Evolutionary conservation across 1,140 invertebrate genomes (phyloP), one percentile per base, ranked within the genome.

Genomic region (Heliconius hewitsoni): DNA sequence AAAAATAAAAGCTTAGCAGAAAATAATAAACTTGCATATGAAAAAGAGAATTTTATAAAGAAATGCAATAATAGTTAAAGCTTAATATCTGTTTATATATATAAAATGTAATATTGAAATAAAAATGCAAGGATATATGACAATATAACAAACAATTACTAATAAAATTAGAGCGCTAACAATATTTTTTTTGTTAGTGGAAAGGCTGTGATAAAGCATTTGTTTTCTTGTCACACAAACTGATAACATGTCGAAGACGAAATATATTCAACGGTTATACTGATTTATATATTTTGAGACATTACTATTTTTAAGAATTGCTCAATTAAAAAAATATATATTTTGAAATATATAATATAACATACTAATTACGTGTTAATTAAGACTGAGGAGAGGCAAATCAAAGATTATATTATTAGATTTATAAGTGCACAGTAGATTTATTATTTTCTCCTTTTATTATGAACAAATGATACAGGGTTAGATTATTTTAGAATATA

Each of bases 11-110:
- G 77, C 71, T 78, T 90, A 70, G 81, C 84, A 5, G 88, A 87
- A 30, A 93, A 91, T 77, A 89, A 87, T 80, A 85, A 93, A 70
- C 85, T 91, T 52, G 70, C 78, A 0, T 93, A 91, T 39, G 90
- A 95, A 84, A 93, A 89, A 71, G 90, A 93, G 80, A 79, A 82
- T 0, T 92, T 93, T 85, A 76, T 93, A 71, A 92, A 88, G 76
- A 83, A 82, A 84, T 18, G 42, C 16, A 46, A 13, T 46, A 46
- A 71, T 18, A 70, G 74, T n/a, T 52, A 52, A 52, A 19, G 18
- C 1, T 52, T 52, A 46, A 46, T 4, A 46, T 1, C 18, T 6
- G 19, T 52, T 52, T 19, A 19, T 52, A 19, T 19, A 19, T 52
- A 52, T 52, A 52, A 16, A 52, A 52, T 19, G 18, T 6, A 52